Percentiles rank a stretch among this genome's conserved stretches.
Evolutionary conservation across 2,797 vertebrate genomes (phyloP).

Genomic region (Rhynchotus rufescens): DNA sequence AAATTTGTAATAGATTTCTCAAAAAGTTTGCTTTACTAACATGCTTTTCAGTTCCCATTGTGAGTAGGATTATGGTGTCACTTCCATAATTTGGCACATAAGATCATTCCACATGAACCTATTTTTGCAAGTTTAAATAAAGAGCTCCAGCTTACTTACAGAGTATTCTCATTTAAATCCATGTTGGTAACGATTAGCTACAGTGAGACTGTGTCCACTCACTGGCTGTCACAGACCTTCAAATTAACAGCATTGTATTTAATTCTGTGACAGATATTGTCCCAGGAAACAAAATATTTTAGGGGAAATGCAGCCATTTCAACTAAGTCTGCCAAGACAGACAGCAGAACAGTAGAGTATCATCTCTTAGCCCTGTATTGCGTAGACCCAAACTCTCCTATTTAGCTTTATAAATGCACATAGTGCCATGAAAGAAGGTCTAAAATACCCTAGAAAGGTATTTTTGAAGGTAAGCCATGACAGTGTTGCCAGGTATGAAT

Average conservation of each 20-base stretch:
- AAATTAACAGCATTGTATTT: background rate
- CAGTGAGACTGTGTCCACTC: background rate
- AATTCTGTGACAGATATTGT: background rate
- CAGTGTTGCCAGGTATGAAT: background rate
- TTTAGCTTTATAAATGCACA: background rate
- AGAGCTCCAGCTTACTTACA: background rate
- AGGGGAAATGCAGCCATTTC: background rate
- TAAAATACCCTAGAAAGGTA: background rate
- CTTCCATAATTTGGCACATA: background rate
- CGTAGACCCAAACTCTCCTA: background rate
- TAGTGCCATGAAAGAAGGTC: background rate
- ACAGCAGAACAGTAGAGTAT: background rate
- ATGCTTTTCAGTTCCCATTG: constrained; percentile 1
- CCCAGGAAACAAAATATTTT: background rate
- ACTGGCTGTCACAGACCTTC: background rate
- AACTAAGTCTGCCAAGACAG: background rate
- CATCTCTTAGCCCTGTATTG: background rate
- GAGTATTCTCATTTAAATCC: background rate
- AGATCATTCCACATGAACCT: background rate
- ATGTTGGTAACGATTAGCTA: background rate
- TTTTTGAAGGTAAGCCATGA: background rate
- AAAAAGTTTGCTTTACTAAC: background rate
- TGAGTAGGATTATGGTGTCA: background rate
- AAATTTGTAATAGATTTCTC: background rate
- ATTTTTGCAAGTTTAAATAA: background rate